Conservation (phyloP, 2,888 invertebrate genomes). For the Caenorhabditis zanzibari region DNA sequence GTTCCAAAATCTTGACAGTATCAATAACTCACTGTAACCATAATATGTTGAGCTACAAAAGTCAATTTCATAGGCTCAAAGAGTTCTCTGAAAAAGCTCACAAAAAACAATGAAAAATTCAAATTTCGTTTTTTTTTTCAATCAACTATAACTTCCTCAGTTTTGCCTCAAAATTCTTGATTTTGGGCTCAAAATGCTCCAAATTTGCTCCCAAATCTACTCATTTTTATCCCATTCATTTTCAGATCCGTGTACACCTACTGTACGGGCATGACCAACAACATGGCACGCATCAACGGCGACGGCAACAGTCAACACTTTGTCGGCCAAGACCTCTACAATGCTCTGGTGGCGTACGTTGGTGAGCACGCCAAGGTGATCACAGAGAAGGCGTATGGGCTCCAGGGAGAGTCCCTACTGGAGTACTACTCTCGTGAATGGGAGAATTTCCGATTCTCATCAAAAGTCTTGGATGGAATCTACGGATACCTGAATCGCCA, state of each 20-base stretch:
- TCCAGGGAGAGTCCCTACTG: constrained; percentile 96
- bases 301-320: not conserved
- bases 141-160: no score
- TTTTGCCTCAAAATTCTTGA: no score
- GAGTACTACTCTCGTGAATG: constrained; percentile 97
- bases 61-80: no score
- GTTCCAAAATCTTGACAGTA: no score
- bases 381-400: constrained; percentile 87
- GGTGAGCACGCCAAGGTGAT: not conserved
- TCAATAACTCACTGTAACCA: no score
- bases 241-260: not conserved
- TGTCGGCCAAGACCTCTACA: not conserved
- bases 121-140: no score
- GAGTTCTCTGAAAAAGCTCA: no score
- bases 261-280: not conserved
- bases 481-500: constrained; percentile 98
- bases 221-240: not conserved
- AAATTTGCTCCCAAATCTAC: no score
- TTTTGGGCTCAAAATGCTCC: no score
- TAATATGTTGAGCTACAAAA: no score
- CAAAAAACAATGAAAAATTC: no score
- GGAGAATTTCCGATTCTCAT: constrained; percentile 89
- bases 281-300: not conserved
- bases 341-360: not conserved
- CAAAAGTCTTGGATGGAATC: constrained; percentile 91